Base-by-base conservation (phyloP, 2,888 invertebrate species). In the Mythimna albipuncta region DNA sequence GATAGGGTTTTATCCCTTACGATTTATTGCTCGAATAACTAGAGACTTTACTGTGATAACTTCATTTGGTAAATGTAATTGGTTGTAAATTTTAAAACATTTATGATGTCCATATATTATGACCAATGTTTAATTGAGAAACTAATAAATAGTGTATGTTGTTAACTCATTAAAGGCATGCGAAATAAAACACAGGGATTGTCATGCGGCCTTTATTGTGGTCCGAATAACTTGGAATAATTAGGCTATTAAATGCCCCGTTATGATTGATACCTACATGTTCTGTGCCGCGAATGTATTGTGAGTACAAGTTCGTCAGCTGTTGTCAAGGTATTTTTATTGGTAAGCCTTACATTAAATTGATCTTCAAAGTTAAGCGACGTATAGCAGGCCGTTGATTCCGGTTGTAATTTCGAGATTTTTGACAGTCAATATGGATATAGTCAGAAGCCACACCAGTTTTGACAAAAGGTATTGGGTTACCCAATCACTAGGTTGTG, bases 31-130 rank as follows among this genome's bases (percentile, higher is more conserved):
- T 75, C 50, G 62, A 61, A 80, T 80, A 82, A 80, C 81, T 75
- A 81, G 79, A 66, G 77, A 83, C 80, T 83, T 82, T 81, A 82
- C 73, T 80, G 76, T 83, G 77, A 85, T 83, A 85, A 81, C 82
- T 85, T 85, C 79, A 86, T 84, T 87, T 83, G 77, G 75, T 81
- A 75, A 75, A 83, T 83, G 72, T 86, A 87, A 87, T 85, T 85
- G 87, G 87, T 81, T 75, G 76, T 87, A 87, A 88, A 87, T 85
- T 83, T 81, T 68, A 80, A 85, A 81, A 78, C 73, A 75, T 85
- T 88, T 84, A 88, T 82, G 75, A 83, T 67, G 69, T 2, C 50
- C 64, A 69, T 84, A 82, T 77, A 83, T 85, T 79, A 85, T 62
- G 75, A 71, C 44, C 68, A 57, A 74, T 70, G 75, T 81, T 85